Base-by-base conservation (phyloP, 2,113 vertebrate genomes). In the Eira barbara region DNA sequence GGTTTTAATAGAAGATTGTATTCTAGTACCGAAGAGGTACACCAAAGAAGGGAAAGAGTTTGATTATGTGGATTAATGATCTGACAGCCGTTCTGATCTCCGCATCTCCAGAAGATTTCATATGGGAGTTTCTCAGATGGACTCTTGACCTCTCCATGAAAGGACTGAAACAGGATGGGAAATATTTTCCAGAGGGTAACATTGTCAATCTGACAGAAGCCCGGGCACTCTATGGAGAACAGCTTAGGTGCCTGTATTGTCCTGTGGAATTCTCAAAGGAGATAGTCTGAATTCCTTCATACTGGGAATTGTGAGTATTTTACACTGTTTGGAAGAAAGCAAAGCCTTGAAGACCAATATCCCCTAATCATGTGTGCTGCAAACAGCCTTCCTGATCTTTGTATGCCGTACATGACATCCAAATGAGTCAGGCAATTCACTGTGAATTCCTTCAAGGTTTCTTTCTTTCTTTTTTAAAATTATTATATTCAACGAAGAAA, bases 1-100 rank as follows among this genome's bases (percentile, higher is more conserved):
- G 99, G 99, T 99, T 98, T 98, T 99, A 49, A 99, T 99, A 82
- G 99, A 99, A 97, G 99, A 99, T 98, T 99, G 99, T 97, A 99
- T 99, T 98, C 99, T 99, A 0, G 99, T 99, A 88, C 98, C 99
- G 98, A 99, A 99, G 99, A 99, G 99, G 98, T 99, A 99, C 97
- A 99, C 99, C 97, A 99, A 99, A 99, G 99, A 99, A 98, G 99
- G 99, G 97, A 99, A 98, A 98, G 99, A 98, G 87, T 99, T 99
- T 59, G 57, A 59, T 59, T 59, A 99, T 65, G 99, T 99, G 94
- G 94, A 99, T 99, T 97, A 99, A 99, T 98, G 99, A 99, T 98
- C 99, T 99, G 96, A 99, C 99, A 8, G 99, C 99, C 95, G 98
- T 99, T 96, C 99, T 99, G 73, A 99, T 99, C 98, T 99, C 99